Conservation (phyloP, 2,113 vertebrate genomes). For the Syngnathus floridae region DNA sequence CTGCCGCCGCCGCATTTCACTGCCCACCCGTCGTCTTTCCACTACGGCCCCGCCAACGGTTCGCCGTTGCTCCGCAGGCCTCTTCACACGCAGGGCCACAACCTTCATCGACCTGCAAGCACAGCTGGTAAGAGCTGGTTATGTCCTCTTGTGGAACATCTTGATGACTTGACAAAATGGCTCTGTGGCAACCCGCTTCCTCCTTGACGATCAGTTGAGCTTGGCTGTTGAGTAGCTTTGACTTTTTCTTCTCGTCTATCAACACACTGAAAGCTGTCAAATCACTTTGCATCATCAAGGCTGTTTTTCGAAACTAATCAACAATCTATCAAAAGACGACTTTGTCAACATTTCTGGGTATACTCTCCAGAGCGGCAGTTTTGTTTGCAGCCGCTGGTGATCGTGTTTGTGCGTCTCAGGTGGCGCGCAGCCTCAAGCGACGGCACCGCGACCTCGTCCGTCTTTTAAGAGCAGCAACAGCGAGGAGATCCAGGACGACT, state of each 20-base stretch:
- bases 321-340: too few relatives aligned
- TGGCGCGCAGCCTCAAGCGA: conserved; percentile 54
- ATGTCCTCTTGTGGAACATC: neutral
- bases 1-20: conserved; percentile 58
- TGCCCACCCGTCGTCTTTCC: conserved; percentile 67
- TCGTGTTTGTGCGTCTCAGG: conserved; percentile 26
- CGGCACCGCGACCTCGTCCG: conserved; percentile 51
- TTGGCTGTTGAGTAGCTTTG: too few relatives aligned
- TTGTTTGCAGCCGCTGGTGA: neutral
- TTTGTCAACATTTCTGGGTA: too few relatives aligned
- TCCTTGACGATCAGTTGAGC: too few relatives aligned
- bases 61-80: conserved; percentile 49
- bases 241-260: too few relatives aligned
- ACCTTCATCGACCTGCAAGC: conserved; percentile 46
- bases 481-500: conserved; percentile 76
- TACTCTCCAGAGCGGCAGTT: too few relatives aligned
- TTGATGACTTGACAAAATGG: too few relatives aligned
- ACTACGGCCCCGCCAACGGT: conserved; percentile 47
- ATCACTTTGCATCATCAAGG: too few relatives aligned
- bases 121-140: conserved; percentile 45
- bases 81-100: conserved; percentile 46
- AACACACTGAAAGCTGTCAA: too few relatives aligned
- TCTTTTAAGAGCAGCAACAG: conserved; percentile 71
- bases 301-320: too few relatives aligned
- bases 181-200: too few relatives aligned